phyloP scores from a whole-genome alignment of 2,888 invertebrate genomes.

The Pseudococcus longispinus region DNA sequence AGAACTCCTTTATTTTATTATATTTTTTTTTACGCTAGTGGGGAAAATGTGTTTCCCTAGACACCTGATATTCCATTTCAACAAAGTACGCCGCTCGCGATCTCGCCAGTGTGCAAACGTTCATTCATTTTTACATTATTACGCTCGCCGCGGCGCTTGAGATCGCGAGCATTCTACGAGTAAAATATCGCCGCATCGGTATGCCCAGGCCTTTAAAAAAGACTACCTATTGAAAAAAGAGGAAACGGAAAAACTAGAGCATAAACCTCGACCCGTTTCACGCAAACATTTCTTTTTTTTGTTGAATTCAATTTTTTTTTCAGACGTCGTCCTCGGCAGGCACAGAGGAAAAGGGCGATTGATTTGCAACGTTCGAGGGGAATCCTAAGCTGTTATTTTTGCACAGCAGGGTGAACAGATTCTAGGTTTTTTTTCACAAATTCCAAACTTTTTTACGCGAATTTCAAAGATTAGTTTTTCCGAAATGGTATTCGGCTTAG shows the following conservation, averaged over 20 bases:
- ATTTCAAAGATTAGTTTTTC: background rate
- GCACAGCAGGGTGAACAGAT: background rate
- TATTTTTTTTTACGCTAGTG: background rate
- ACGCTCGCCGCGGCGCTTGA: background rate
- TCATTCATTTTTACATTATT: conserved; percentile 4
- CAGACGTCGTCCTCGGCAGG: background rate
- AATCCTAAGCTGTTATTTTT: background rate
- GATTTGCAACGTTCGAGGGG: background rate
- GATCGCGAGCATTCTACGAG: background rate
- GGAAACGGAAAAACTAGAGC: conserved; percentile 6
- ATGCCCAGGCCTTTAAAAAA: background rate
- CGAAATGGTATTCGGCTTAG: background rate
- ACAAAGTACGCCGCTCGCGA: background rate
- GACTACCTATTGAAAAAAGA: conserved; percentile 5
- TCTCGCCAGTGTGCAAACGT: conserved; percentile 4
- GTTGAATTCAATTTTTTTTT: conserved; percentile 1
- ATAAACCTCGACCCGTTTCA: conserved; percentile 5
- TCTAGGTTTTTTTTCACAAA: background rate
- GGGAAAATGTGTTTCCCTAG: conserved; percentile 4
- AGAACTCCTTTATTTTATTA: background rate
- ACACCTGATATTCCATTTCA: conserved; percentile 16
- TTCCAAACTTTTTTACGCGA: background rate
- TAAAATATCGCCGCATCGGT: background rate
- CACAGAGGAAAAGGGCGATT: background rate
- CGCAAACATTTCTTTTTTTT: conserved; percentile 3